Conservation (phyloP, 2,113 vertebrate genomes). For the Phrynocephalus versicolor region DNA sequence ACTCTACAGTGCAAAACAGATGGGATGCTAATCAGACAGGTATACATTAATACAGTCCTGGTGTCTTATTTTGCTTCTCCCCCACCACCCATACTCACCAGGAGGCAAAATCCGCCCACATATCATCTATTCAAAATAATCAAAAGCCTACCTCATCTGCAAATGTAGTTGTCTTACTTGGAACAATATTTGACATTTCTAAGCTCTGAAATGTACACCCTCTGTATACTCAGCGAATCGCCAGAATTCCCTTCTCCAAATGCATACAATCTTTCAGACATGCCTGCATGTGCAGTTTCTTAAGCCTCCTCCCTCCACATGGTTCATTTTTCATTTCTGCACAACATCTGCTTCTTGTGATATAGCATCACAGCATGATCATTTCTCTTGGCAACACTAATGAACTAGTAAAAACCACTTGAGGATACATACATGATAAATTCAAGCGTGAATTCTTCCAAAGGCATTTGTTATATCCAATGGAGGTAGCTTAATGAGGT, state of each 20-base stretch:
- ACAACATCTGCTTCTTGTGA: background rate
- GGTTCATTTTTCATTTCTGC: background rate
- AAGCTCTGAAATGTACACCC: background rate
- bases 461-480: background rate
- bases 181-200: background rate
- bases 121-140: too few relatives aligned
- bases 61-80: too few relatives aligned
- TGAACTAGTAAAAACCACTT: conserved; percentile 33
- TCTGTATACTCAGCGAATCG: background rate
- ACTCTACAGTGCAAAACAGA: conserved; percentile 18
- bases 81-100: too few relatives aligned
- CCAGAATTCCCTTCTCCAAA: background rate
- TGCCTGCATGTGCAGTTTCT: conserved; percentile 6
- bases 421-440: background rate
- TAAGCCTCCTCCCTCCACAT: background rate
- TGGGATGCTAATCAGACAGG: background rate
- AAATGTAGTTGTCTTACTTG: background rate
- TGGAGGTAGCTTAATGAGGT: background rate
- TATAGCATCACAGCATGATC: background rate
- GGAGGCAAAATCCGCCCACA: too few relatives aligned
- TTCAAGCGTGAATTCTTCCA: conserved; percentile 22
- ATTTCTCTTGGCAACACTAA: conserved; percentile 13
- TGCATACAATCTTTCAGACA: background rate
- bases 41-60: too few relatives aligned
- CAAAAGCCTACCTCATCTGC: background rate